phyloP scores from a whole-genome alignment of 2,113 vertebrate genomes.

The Anarhynchus alexandrinus region DNA sequence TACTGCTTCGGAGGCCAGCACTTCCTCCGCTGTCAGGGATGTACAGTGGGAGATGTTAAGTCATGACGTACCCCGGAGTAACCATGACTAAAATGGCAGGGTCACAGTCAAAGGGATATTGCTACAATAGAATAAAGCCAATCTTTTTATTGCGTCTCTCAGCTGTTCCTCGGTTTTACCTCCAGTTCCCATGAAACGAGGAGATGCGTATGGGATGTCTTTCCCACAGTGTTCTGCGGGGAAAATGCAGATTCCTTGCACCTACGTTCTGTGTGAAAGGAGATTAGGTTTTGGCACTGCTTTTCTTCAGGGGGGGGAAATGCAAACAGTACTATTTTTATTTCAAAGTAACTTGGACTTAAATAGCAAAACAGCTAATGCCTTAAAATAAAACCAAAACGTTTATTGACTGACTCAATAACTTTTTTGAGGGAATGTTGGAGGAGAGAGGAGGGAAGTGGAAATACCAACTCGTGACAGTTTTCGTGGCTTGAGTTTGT shows the following conservation, averaged over 20 bases:
- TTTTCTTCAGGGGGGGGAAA: neutral
- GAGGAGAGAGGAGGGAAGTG: neutral
- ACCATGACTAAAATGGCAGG: conserved; percentile 14
- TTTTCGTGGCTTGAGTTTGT: neutral
- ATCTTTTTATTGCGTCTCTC: neutral
- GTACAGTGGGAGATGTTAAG: conserved; percentile 52
- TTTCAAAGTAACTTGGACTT: neutral
- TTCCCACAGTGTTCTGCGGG: neutral
- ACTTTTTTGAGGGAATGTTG: neutral
- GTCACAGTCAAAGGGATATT: conserved; percentile 42
- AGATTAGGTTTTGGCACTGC: neutral
- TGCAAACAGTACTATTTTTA: neutral
- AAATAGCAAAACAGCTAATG: neutral
- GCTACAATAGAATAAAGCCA: conserved; percentile 31
- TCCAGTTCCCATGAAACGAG: neutral
- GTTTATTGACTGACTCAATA: neutral
- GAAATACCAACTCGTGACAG: neutral
- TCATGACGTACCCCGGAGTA: conserved; percentile 25
- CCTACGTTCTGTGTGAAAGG: neutral
- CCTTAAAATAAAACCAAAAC: neutral
- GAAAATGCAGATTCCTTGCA: neutral
- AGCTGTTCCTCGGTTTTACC: neutral
- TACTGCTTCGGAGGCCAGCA: conserved; percentile 27
- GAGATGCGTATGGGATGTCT: neutral
- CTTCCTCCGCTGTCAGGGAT: conserved; percentile 58